Percentiles rank a stretch among this genome's conserved stretches.
phyloP scores from a whole-genome alignment of 2,888 invertebrate species.

The Eupithecia dodoneata region DNA sequence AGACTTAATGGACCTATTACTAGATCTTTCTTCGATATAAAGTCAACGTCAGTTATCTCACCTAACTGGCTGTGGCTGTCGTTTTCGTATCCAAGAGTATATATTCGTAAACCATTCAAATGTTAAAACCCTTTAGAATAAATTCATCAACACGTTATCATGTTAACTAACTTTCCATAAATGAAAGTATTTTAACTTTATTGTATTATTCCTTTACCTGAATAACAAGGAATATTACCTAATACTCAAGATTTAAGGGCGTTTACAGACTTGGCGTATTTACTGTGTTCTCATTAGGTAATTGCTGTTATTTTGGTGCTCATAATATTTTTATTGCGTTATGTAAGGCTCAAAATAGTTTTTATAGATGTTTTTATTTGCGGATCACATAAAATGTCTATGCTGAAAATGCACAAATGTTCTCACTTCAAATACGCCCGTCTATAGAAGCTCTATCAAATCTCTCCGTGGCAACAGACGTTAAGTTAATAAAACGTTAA shows the following conservation, averaged over 20 bases:
- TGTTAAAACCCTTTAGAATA: conserved; percentile 3
- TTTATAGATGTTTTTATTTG: background rate
- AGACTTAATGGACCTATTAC: background rate
- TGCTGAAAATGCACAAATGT: background rate
- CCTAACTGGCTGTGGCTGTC: background rate
- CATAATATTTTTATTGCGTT: background rate
- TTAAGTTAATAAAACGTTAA: conserved; percentile 16
- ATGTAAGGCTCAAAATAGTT: background rate
- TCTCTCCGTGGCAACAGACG: conserved; percentile 32
- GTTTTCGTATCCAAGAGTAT: background rate
- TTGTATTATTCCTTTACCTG: background rate
- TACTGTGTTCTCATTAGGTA: background rate
- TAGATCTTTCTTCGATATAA: background rate
- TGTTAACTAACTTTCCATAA: background rate
- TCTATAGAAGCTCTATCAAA: background rate
- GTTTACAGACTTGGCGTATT: conserved; percentile 7
- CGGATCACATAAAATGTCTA: background rate
- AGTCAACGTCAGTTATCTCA: background rate
- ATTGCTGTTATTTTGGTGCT: background rate
- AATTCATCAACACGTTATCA: background rate
- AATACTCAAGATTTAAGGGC: background rate
- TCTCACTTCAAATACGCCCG: conserved; percentile 2
- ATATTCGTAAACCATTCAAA: background rate
- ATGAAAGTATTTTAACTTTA: background rate
- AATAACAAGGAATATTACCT: background rate